Conservation (phyloP, 2,797 vertebrate genomes). For the Poeciliopsis presidionis region DNA sequence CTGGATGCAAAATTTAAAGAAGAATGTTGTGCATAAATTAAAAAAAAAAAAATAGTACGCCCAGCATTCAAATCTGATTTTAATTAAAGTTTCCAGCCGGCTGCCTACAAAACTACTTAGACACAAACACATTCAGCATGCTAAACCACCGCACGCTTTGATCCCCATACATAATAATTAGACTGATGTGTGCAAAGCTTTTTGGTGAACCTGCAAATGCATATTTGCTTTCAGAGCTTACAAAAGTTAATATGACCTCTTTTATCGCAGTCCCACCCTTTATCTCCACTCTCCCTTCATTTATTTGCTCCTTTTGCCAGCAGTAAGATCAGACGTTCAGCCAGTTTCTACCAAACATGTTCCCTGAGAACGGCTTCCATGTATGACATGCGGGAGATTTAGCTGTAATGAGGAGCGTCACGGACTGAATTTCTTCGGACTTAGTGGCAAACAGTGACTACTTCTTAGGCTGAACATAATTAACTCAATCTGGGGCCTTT, state of each 20-base stretch:
- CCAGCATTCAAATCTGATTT: conserved; percentile 14
- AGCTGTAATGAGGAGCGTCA: background rate
- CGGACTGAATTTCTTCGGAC: background rate
- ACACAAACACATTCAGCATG: background rate
- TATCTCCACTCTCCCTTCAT: background rate
- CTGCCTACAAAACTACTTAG: background rate
- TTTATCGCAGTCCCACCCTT: conserved; percentile 2
- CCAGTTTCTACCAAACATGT: background rate
- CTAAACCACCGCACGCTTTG: conserved; percentile 13
- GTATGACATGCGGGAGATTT: background rate
- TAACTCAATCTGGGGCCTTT: background rate
- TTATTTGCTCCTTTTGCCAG: background rate
- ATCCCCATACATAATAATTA: conserved; percentile 14
- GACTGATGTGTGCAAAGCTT: background rate
- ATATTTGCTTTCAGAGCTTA: conserved; percentile 24
- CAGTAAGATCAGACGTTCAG: background rate
- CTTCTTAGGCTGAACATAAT: background rate
- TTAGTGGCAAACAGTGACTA: background rate
- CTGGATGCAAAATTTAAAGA: background rate
- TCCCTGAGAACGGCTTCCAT: background rate
- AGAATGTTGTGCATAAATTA: background rate
- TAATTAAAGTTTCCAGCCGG: background rate
- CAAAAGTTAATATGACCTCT: conserved; percentile 17
- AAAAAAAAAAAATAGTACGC: background rate
- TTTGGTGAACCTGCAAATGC: background rate